phyloP scores from a whole-genome alignment of 1,140 invertebrate species.

The Lethocerus indicus region DNA sequence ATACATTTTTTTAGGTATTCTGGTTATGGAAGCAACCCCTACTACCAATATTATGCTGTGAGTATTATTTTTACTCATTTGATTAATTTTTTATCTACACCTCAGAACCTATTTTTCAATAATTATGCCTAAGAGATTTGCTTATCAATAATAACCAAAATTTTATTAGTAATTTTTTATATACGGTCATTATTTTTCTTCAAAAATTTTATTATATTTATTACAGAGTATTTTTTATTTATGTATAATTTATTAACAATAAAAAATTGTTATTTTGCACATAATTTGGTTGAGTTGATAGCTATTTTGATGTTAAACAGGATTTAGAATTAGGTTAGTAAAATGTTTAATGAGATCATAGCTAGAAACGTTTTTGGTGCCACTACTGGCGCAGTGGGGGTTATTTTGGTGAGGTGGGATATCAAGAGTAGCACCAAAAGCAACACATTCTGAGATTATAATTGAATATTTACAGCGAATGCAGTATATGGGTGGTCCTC shows the following conservation, averaged over 20 bases:
- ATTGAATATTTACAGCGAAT: no score
- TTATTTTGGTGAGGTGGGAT: neutral
- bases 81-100: neutral
- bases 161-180: neutral
- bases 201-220: neutral
- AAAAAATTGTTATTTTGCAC: no score
- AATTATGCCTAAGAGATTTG: neutral
- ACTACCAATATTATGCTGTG: constrained; percentile 3
- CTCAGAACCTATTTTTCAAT: neutral
- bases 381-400: neutral
- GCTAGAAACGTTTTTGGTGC: neutral
- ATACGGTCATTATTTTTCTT: neutral
- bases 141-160: neutral
- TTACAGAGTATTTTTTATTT: no score
- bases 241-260: no score
- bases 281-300: no score
- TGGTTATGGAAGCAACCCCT: neutral
- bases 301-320: no score
- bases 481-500: neutral
- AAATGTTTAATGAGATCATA: no score
- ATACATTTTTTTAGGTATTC: constrained; percentile 1
- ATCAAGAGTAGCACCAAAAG: neutral
- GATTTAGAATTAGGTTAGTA: no score
- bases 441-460: neutral
- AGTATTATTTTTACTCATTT: neutral